phyloP scores from a whole-genome alignment of 2,797 vertebrate species.

The Pangasius sanitwongsei region DNA sequence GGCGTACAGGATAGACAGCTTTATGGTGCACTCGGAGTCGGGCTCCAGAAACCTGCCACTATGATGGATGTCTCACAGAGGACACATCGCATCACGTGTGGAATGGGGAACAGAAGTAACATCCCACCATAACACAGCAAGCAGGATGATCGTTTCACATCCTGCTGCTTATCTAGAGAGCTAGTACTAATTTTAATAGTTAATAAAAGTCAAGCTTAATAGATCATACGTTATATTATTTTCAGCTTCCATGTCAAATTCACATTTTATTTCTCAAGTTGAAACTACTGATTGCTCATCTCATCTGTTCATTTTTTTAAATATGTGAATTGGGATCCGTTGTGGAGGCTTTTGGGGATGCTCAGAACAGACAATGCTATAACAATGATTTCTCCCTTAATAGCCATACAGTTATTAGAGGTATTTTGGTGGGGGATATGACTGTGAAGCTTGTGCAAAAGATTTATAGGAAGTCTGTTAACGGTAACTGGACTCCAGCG shows the following conservation, averaged over 20 bases:
- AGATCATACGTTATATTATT: not conserved
- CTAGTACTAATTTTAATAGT: not conserved
- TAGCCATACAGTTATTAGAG: slow-evolving; percentile 15
- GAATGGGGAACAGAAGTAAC: slow-evolving; percentile 6
- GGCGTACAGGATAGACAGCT: slow-evolving; percentile 19
- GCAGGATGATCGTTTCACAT: not conserved
- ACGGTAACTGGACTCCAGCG: not conserved
- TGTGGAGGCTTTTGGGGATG: not conserved
- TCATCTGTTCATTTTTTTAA: not conserved
- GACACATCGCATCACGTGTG: slow-evolving; percentile 5
- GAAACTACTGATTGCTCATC: too few relatives aligned
- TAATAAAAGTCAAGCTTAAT: not conserved
- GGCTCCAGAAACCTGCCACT: slow-evolving; percentile 32
- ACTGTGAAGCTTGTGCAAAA: not conserved
- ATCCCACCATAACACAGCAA: slow-evolving; percentile 3
- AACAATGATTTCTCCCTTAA: not conserved
- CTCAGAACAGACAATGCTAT: not conserved
- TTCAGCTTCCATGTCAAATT: not conserved
- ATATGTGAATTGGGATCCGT: not conserved
- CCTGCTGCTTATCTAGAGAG: not conserved
- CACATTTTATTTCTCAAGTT: slow-evolving; percentile 6
- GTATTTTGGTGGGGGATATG: not conserved
- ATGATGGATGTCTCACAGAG: slow-evolving; percentile 43
- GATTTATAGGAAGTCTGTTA: slow-evolving; percentile 13
- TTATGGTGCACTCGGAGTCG: slow-evolving; percentile 32